Evolutionary conservation across 2,797 vertebrate species (phyloP).

Genomic region (Anableps anableps): DNA sequence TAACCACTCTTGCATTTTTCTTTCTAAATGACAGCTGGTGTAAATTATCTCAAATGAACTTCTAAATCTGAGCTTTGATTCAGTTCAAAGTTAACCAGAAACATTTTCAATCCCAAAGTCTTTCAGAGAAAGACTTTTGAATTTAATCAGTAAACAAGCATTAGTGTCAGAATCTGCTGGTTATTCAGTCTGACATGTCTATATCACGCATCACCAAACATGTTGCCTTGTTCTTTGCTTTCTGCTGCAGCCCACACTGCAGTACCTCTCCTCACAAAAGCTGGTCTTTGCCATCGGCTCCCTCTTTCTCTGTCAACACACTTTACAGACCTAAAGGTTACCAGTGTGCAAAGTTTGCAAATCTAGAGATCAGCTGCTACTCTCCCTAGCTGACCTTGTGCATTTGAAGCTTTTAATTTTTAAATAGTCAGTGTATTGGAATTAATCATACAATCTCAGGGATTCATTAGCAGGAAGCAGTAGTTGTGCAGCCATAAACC

Average conservation of each 20-base stretch:
- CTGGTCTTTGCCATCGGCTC: slow-evolving; percentile 77
- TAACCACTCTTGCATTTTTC: not conserved
- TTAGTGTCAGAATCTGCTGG: slow-evolving; percentile 52
- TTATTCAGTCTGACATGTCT: slow-evolving; percentile 70
- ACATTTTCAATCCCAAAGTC: slow-evolving; percentile 50
- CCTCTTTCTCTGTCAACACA: slow-evolving; percentile 69
- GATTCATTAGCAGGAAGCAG: not conserved
- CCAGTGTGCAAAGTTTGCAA: slow-evolving; percentile 50
- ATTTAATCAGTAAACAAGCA: slow-evolving; percentile 55
- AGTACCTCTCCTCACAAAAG: slow-evolving; percentile 59
- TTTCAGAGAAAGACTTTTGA: slow-evolving; percentile 50
- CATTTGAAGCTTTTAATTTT: not conserved
- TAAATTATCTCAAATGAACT: not conserved
- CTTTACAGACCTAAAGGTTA: slow-evolving; percentile 74
- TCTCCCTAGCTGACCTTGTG: slow-evolving; percentile 3
- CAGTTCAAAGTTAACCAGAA: slow-evolving; percentile 39
- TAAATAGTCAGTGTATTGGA: slow-evolving; percentile 8
- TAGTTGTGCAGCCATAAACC: too few species aligned
- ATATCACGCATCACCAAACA: slow-evolving; percentile 68
- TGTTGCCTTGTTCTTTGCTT: slow-evolving; percentile 55
- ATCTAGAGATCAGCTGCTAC: slow-evolving; percentile 37
- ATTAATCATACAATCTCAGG: not conserved
- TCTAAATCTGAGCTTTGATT: slow-evolving; percentile 44
- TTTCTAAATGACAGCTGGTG: not conserved
- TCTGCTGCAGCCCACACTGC: slow-evolving; percentile 55